Evolutionary conservation across 2,113 vertebrate species (phyloP).

Genomic region (Entelurus aequoreus): DNA sequence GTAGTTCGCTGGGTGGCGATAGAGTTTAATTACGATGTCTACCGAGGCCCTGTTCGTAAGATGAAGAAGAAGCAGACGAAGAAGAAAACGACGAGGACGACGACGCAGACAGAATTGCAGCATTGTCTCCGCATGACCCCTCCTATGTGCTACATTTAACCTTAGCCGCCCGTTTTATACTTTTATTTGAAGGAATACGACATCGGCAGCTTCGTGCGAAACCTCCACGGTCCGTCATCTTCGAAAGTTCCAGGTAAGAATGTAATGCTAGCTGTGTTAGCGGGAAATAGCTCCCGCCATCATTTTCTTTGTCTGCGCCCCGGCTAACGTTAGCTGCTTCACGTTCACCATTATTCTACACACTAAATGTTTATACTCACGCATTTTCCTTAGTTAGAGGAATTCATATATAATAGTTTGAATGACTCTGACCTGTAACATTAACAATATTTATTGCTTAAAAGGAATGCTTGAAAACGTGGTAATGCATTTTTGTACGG

Average conservation of each 20-base stretch:
- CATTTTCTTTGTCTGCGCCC: conserved; percentile 9
- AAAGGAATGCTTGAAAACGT: too few relatives aligned
- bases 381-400: too few relatives aligned
- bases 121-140: not conserved
- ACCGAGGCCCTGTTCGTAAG: not conserved
- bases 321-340: conserved; percentile 1
- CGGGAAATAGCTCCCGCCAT: not conserved
- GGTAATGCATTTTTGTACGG: too few relatives aligned
- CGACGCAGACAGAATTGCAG: too few relatives aligned
- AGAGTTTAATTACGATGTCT: too few relatives aligned
- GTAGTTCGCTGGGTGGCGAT: too few relatives aligned
- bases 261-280: not conserved
- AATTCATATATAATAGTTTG: too few relatives aligned
- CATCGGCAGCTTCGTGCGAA: not conserved
- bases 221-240: not conserved
- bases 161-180: too few relatives aligned
- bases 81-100: not conserved
- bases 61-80: not conserved
- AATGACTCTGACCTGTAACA: too few relatives aligned
- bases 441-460: too few relatives aligned
- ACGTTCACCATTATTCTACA: not conserved
- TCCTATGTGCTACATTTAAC: not conserved
- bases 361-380: not conserved
- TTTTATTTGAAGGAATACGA: not conserved
- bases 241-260: conserved; percentile 1